Conservation (phyloP, 2,797 vertebrate genomes). For the Myiothlypis chrysogaster region DNA sequence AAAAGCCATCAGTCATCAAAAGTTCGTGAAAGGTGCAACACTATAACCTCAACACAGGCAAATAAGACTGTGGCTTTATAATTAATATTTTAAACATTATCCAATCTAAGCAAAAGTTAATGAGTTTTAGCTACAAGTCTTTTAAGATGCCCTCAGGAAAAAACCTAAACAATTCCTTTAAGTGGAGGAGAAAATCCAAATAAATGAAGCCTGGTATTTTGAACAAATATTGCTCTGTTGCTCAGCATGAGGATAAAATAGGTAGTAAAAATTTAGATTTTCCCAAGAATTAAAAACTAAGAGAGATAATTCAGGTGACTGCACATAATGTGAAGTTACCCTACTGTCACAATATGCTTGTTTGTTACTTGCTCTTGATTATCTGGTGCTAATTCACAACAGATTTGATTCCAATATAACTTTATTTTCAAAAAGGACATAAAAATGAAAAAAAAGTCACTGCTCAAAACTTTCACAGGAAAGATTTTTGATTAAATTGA, state of each 20-base stretch:
- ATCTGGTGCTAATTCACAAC: neutral
- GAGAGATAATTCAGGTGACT: neutral
- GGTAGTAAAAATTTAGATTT: neutral
- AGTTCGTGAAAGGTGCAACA: neutral
- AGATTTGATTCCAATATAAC: neutral
- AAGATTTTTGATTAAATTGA: neutral
- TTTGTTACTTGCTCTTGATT: neutral
- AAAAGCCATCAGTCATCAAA: slow-evolving; percentile 12
- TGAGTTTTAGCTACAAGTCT: neutral
- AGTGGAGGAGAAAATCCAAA: neutral
- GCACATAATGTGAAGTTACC: neutral
- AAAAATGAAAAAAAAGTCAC: neutral
- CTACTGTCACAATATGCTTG: neutral
- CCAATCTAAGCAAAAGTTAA: neutral
- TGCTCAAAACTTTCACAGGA: neutral
- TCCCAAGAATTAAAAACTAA: neutral
- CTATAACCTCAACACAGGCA: neutral
- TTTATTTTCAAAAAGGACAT: neutral
- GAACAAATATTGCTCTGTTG: neutral
- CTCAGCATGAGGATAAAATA: neutral
- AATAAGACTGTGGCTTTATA: neutral
- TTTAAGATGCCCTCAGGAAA: neutral
- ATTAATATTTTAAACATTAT: neutral
- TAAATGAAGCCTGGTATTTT: neutral
- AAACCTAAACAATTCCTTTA: neutral